Evolutionary conservation across 2,888 invertebrate genomes (phyloP), one percentile per base, ranked within the genome.

Genomic region (Priocnemis perturbator): DNA sequence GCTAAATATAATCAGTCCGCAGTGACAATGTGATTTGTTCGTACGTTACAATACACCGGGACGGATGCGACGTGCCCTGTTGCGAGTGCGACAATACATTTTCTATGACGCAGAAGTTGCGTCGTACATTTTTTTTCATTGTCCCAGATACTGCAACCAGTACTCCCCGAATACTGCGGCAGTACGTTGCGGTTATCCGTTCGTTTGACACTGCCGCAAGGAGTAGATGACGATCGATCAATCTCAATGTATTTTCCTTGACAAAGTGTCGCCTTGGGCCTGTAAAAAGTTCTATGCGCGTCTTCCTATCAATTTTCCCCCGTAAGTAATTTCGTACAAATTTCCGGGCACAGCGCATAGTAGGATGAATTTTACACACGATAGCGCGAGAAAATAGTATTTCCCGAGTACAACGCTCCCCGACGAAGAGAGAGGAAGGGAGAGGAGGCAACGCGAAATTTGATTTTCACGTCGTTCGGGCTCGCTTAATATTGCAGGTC

Each of bases 301-400:
- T 19, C 50, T n/a, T 50, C 19, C 17, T 50, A 50, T 50, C 50
- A 50, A 11, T 50, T 47, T 50, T 47, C 3, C 14, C 37, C 14
- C 37, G 14, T 37, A 37, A 37, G 14, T 37, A 37, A 37, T 37
- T 37, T 37, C 37, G 37, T 37, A 11, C 7, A 11, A 37, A 11
- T 37, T 37, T 37, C 14, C 37, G 37, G 7, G 14, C 37, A 56
- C 50, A 23, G 11, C 26, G 19, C 9, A 45, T 37, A n/a, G 57
- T 63, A 58, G 63, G 57, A 64, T 55, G 62, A 57, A 44, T 52
- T 62, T 58, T 26, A 48, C 37, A 7, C 23, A 48, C 50, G 20
- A 23, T 17, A 9, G 57, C 50, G 52, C 52, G 57, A 44, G 50
- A 21, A 50, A 64, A 64, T 63, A 56, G 19, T 26, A 55, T 56